A percentile compares a stretch with the other conserved stretches of the same genome.
Conservation (phyloP, 2,113 vertebrate species). For the Cyanoramphus novaezelandiae region DNA sequence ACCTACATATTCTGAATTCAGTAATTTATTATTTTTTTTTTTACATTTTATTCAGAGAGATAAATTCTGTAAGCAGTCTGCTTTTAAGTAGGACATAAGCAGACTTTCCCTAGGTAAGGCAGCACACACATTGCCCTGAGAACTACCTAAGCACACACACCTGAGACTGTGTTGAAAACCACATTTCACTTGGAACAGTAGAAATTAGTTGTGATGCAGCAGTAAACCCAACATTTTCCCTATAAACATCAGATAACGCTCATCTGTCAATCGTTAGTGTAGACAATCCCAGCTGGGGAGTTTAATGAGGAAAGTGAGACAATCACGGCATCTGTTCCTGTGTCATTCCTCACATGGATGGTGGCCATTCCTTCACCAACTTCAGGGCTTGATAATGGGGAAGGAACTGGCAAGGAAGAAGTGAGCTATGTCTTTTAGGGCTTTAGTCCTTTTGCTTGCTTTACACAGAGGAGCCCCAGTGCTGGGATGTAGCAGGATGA, state of each 20-base stretch:
- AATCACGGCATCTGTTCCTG: background rate
- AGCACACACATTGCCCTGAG: background rate
- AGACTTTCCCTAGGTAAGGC: background rate
- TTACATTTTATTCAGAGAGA: background rate
- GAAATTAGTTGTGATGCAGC: background rate
- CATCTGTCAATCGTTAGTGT: background rate
- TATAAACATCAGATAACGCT: background rate
- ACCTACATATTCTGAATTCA: background rate
- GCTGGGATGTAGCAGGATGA: background rate
- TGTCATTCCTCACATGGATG: background rate
- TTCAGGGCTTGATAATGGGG: background rate
- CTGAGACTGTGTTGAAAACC: fast-evolving
- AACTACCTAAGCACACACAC: background rate
- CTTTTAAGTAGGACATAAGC: background rate
- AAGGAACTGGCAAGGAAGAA: background rate
- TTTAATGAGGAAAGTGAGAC: background rate
- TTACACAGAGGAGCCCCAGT: background rate
- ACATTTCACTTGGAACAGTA: background rate
- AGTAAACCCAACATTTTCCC: background rate
- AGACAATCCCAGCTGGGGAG: background rate
- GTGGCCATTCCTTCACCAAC: background rate
- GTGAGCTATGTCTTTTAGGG: background rate
- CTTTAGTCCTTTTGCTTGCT: background rate
- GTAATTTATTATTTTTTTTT: background rate
- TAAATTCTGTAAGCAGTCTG: background rate